Base-by-base conservation (phyloP, 2,888 invertebrate species). In the Cristatella mucedo region DNA sequence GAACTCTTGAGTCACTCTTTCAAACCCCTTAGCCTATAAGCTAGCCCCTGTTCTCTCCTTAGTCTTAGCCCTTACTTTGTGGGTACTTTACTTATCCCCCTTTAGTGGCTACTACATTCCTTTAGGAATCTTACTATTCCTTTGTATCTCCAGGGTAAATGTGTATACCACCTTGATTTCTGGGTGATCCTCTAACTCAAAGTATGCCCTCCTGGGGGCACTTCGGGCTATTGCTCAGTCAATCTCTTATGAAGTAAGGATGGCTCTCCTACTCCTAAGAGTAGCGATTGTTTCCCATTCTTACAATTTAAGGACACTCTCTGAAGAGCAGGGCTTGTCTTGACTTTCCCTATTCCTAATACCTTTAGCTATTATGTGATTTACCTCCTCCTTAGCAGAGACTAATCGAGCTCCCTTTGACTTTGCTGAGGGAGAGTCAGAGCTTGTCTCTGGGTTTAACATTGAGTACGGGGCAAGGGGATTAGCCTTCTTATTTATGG, bases 361-460 rank as follows among this genome's bases (percentile, higher is more conserved):
- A 34, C 47, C 49, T 38, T 41, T 57, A 32, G 39, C 53, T 29
- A 36, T 52, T n/a, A 49, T 56, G 38, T 61, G 58, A 44, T 49
- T 59, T 45, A 47, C 60, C 36, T 44, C 45, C 11, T 40, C 45
- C 13, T 40, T 64, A 31, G 59, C 57, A 7, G 66, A 66, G 44
- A 54, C 60, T 21, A 62, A 65, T 49, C 66, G 65, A 24, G 56
- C 62, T 34, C 57, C 63, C 11, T 63, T 65, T 47, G 63, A 80
- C 75, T 79, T 80, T 74, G 75, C 77, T 38, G 80, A 80, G 41
- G 78, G 78, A 0, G 80, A 80, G 52, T 78, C 77, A 44, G 80
- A 81, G 50, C 72, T 80, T 66, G 78, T 80, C 50, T 79, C 77
- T 2, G 80, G 80, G 0, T 80, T 79, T 77, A 80, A 80, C 74